These are phyloP conservation scores for Gyps fulvus DNA, from an alignment of 2,113 vertebrate species.

Conservation along the genomic window DNA sequence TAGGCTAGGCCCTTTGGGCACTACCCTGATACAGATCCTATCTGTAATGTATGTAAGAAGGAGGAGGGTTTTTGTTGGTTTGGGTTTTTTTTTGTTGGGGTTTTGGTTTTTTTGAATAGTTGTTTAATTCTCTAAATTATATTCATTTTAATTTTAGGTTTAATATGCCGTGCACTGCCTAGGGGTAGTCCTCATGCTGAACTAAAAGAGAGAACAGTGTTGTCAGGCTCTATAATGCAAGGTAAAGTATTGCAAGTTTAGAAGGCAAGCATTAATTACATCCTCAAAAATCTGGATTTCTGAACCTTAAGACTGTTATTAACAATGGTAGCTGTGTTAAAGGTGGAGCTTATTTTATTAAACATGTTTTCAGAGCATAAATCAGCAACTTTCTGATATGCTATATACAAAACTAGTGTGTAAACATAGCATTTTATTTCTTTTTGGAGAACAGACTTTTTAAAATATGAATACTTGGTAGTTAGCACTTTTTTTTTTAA, in stretches of 20 bases:
- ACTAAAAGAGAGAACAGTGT: slow-evolving; percentile 87
- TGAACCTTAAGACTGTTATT: neutral
- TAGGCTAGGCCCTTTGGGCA: neutral
- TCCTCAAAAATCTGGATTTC: neutral
- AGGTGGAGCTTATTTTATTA: neutral
- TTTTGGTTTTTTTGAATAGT: neutral
- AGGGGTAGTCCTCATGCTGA: slow-evolving; percentile 90
- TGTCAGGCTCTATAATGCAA: slow-evolving; percentile 98
- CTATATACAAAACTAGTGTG: neutral
- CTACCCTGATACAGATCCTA: neutral
- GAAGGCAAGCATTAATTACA: neutral
- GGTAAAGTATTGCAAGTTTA: slow-evolving; percentile 70
- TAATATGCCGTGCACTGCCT: slow-evolving; percentile 92
- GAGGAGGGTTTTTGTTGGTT: neutral
- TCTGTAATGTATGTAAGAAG: neutral
- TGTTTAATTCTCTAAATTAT: slow-evolving; percentile 6
- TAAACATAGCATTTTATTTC: neutral
- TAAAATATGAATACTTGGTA: neutral
- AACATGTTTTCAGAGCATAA: neutral
- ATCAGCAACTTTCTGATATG: neutral
- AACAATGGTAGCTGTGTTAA: neutral
- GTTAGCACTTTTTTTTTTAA: neutral
- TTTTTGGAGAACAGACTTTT: neutral
- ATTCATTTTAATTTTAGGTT: slow-evolving; percentile 72
- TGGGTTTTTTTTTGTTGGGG: neutral